Percentiles rank a stretch among this genome's conserved stretches.
Conservation (phyloP, 2,888 invertebrate genomes). For the Noctua pronuba region DNA sequence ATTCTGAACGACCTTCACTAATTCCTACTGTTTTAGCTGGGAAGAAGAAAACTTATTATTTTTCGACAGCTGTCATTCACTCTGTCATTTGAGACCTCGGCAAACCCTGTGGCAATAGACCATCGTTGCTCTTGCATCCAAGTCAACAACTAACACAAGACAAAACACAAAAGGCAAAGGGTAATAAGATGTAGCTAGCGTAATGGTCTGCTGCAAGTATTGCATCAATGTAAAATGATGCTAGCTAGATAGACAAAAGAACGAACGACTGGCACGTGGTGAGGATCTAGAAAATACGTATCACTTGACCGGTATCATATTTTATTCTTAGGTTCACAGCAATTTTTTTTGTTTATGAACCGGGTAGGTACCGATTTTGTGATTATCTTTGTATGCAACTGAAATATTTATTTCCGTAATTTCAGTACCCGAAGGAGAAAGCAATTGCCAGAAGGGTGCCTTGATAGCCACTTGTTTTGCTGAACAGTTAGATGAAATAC, state of each 20-base stretch:
- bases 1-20: neutral
- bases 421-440: neutral
- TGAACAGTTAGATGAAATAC: conserved; percentile 13
- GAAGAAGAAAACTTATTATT: neutral
- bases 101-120: neutral
- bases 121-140: neutral
- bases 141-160: neutral
- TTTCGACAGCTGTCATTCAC: no score
- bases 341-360: neutral
- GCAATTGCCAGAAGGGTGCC: neutral
- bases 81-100: neutral
- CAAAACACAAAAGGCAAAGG: neutral
- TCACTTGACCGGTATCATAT: neutral
- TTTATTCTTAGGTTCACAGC: neutral
- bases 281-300: neutral
- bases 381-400: neutral
- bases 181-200: neutral
- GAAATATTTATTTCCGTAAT: neutral
- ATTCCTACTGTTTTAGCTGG: neutral
- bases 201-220: neutral
- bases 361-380: neutral
- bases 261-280: neutral
- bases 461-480: conserved; percentile 15
- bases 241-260: neutral
- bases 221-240: neutral